phyloP scores from a whole-genome alignment of 2,888 invertebrate genomes.

The Suillia variegata region DNA sequence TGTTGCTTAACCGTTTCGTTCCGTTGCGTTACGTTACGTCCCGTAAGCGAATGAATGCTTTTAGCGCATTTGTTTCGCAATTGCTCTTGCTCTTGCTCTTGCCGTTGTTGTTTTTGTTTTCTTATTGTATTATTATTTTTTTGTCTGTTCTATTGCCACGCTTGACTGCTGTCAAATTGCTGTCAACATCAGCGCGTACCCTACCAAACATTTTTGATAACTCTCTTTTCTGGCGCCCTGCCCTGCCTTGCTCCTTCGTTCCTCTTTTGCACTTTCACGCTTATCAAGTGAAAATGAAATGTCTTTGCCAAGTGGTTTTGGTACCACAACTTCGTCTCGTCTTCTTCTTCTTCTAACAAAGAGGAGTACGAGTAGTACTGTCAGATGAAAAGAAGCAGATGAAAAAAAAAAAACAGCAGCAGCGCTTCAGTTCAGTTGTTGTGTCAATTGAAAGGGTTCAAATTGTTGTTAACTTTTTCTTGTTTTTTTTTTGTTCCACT shows the following conservation, averaged over 20 bases:
- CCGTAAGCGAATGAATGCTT: neutral
- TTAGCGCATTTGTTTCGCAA: neutral
- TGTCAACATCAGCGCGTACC: slow-evolving; percentile 44
- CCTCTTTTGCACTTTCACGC: neutral
- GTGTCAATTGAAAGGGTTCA: neutral
- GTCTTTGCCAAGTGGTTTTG: neutral
- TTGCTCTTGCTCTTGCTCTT: neutral
- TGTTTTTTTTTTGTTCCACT: too few relatives aligned
- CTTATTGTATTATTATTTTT: neutral
- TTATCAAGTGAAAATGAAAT: neutral
- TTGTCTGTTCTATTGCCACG: slow-evolving; percentile 25
- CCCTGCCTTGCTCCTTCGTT: too few relatives aligned
- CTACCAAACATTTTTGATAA: too few relatives aligned
- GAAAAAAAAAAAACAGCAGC: too few relatives aligned
- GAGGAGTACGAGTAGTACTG: too few relatives aligned
- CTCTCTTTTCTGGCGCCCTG: neutral
- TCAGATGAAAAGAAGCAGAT: too few relatives aligned
- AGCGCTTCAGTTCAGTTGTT: neutral
- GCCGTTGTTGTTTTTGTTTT: neutral
- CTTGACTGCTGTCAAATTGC: slow-evolving; percentile 53
- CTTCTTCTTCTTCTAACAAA: too few relatives aligned
- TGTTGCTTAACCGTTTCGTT: too few relatives aligned
- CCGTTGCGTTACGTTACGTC: neutral
- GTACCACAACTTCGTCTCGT: neutral
- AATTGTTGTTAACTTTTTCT: too few relatives aligned